These are phyloP conservation scores for Progne subis DNA, from an alignment of 2,113 vertebrate species.

Conservation along the genomic window DNA sequence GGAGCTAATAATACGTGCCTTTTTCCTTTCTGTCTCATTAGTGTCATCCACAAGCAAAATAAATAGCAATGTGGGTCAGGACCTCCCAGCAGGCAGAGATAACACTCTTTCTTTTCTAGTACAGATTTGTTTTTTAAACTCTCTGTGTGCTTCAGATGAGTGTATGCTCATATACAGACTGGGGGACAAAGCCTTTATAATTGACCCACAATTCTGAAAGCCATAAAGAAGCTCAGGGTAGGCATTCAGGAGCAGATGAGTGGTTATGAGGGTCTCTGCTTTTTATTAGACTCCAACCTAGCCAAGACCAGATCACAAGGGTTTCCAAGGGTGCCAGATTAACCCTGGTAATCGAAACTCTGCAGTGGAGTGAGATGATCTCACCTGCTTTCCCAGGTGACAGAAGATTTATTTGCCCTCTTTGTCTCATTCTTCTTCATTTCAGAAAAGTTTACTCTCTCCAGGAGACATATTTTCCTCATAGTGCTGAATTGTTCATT, in stretches of 20 bases:
- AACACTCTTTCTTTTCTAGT: background rate
- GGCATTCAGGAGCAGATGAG: background rate
- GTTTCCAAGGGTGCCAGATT: background rate
- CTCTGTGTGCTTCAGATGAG: background rate
- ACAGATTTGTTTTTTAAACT: background rate
- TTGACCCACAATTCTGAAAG: background rate
- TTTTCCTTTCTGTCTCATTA: conserved; percentile 17
- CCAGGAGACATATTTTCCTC: background rate
- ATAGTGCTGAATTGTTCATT: background rate
- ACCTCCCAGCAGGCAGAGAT: conserved; percentile 42
- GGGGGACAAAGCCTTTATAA: background rate
- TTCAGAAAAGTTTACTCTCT: background rate
- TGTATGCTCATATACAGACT: background rate
- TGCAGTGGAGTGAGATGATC: background rate
- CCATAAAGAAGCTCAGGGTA: background rate
- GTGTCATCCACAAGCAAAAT: conserved; percentile 30
- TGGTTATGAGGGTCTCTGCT: background rate
- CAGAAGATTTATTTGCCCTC: background rate
- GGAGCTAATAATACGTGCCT: conserved; percentile 26
- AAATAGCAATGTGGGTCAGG: conserved; percentile 56
- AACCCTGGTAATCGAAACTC: background rate
- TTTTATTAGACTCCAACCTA: background rate
- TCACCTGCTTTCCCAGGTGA: background rate
- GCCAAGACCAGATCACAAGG: background rate
- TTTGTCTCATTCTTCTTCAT: background rate